Percentiles rank a stretch among this genome's conserved stretches.
These are phyloP conservation scores for Cryptoleucopteryx plumbea DNA, from an alignment of 2,113 vertebrate genomes.

Conservation along the genomic window DNA sequence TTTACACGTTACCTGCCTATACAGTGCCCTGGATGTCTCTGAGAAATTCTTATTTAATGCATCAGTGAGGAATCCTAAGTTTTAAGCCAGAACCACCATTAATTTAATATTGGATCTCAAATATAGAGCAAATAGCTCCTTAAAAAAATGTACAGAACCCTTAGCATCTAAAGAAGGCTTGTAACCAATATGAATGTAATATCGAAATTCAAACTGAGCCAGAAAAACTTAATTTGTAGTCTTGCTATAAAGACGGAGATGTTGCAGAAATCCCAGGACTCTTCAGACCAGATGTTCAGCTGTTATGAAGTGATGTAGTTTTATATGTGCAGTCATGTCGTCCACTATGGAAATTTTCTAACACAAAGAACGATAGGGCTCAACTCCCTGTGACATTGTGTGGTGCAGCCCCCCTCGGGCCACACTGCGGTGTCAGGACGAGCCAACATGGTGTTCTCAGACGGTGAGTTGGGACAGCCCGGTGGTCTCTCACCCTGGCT, in stretches of 20 bases:
- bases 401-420: no score
- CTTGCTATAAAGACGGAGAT: background rate
- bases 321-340: background rate
- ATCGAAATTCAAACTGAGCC: background rate
- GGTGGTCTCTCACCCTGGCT: no score
- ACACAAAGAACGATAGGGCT: background rate
- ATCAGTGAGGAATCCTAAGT: background rate
- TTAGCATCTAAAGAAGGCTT: background rate
- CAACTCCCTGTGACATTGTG: background rate
- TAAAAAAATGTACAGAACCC: background rate
- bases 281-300: background rate
- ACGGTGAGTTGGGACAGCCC: no score
- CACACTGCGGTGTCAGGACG: no score
- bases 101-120: background rate
- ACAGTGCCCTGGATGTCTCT: background rate
- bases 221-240: background rate
- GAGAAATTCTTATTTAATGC: background rate
- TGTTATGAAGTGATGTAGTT: background rate
- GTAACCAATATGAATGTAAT: background rate
- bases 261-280: background rate
- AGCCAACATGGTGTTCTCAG: no score
- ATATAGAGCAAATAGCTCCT: background rate
- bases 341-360: background rate
- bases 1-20: background rate
- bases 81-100: background rate